These are phyloP conservation scores for Epinephelus lanceolatus DNA, from an alignment of 2,113 vertebrate genomes.

Conservation along the genomic window DNA sequence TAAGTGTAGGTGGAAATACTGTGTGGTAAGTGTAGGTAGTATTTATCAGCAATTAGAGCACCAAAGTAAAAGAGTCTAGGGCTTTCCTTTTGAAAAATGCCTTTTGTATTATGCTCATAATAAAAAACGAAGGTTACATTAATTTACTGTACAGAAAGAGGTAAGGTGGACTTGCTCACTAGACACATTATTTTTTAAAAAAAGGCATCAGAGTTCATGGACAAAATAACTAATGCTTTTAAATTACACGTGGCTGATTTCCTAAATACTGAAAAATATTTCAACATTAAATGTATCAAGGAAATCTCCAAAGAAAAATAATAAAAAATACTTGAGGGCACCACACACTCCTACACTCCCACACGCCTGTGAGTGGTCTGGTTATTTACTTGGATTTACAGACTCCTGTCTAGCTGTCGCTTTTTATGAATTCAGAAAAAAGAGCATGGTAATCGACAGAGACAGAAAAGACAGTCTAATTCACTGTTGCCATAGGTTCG, in stretches of 20 bases:
- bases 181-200: neutral
- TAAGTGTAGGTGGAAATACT: conserved; percentile 67
- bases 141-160: conserved; percentile 13
- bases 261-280: conserved; percentile 10
- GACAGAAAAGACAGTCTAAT: conserved; percentile 59
- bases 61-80: conserved; percentile 30
- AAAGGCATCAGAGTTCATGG: neutral
- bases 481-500: conserved; percentile 34
- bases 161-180: neutral
- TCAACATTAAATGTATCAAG: conserved; percentile 12
- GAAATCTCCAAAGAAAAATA: conserved; percentile 26
- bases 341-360: neutral
- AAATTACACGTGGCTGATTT: conserved; percentile 19
- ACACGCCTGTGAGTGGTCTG: conserved; percentile 45
- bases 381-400: conserved; percentile 61
- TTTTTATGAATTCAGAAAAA: conserved; percentile 63
- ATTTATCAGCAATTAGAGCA: conserved; percentile 60
- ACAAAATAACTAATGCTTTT: conserved; percentile 8
- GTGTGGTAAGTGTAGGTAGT: conserved; percentile 62
- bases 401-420: conserved; percentile 60
- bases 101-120: conserved; percentile 22
- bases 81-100: conserved; percentile 12
- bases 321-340: conserved; percentile 1
- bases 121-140: conserved; percentile 37
- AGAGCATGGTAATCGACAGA: conserved; percentile 43